Evolutionary conservation across 2,113 vertebrate species (phyloP).

Genomic region (Hemiscyllium ocellatum): DNA sequence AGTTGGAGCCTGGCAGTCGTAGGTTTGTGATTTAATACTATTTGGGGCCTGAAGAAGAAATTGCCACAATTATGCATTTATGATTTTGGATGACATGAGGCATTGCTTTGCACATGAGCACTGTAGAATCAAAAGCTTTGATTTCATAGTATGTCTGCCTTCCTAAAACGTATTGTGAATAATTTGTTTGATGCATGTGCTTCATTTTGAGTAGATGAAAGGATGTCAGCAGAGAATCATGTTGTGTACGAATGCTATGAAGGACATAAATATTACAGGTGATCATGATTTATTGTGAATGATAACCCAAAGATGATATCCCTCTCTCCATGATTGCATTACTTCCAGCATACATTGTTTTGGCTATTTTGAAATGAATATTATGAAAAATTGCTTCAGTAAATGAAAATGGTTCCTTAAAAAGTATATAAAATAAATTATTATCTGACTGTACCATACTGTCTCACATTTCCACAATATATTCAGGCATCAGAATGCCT

Average conservation of each 20-base stretch:
- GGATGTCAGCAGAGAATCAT: too few relatives aligned
- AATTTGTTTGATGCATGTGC: too few relatives aligned
- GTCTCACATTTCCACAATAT: background rate
- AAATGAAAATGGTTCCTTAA: background rate
- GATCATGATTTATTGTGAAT: background rate
- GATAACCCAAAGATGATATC: background rate
- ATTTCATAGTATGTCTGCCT: background rate
- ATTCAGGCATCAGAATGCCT: background rate
- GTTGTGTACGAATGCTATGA: background rate
- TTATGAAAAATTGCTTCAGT: background rate
- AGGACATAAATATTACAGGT: background rate
- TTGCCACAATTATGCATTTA: background rate
- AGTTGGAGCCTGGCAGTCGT: background rate
- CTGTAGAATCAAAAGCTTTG: background rate
- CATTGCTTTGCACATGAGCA: background rate
- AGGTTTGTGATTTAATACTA: background rate
- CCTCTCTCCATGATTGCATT: background rate
- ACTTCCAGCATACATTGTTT: background rate
- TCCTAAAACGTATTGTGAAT: background rate
- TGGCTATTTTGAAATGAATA: background rate
- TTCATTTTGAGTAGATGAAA: too few relatives aligned
- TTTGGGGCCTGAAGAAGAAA: background rate
- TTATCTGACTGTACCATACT: background rate
- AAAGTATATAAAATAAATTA: background rate
- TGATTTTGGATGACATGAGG: background rate